Percentiles rank a stretch among this genome's conserved stretches.
Evolutionary conservation across 2,888 invertebrate genomes (phyloP).

Genomic region (Adineta ricciae): DNA sequence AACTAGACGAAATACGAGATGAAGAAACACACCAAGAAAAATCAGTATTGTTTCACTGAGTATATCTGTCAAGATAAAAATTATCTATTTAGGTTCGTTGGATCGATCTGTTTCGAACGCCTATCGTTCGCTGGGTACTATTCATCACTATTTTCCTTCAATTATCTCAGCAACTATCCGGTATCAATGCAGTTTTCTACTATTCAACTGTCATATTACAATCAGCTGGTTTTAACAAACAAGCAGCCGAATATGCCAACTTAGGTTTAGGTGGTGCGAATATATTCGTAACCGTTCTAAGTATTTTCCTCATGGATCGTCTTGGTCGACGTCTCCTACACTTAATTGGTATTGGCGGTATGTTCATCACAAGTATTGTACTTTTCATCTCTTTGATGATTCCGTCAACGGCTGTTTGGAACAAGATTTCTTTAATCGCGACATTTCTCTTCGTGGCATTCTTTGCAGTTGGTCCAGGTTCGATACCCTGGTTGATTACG

Average conservation of each 20-base stretch:
- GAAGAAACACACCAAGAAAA: constrained; percentile 52
- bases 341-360: constrained; percentile 85
- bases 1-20: constrained; percentile 89
- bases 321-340: constrained; percentile 84
- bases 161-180: constrained; percentile 87
- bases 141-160: constrained; percentile 62
- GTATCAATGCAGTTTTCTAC: constrained; percentile 90
- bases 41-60: neutral
- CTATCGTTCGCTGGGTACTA: neutral
- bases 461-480: constrained; percentile 79
- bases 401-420: neutral
- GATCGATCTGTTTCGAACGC: neutral
- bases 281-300: constrained; percentile 90
- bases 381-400: neutral
- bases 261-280: constrained; percentile 88
- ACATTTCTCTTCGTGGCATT: constrained; percentile 89
- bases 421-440: constrained; percentile 58
- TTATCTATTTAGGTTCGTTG: constrained; percentile 43
- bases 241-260: constrained; percentile 71
- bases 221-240: constrained; percentile 72
- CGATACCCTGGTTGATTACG: constrained; percentile 92
- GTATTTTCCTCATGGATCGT: constrained; percentile 87
- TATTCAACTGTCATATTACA: constrained; percentile 85
- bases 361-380: constrained; percentile 86
- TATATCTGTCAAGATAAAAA: neutral